Base-by-base conservation (phyloP, 2,113 vertebrate genomes). In the Hippolais icterina region DNA sequence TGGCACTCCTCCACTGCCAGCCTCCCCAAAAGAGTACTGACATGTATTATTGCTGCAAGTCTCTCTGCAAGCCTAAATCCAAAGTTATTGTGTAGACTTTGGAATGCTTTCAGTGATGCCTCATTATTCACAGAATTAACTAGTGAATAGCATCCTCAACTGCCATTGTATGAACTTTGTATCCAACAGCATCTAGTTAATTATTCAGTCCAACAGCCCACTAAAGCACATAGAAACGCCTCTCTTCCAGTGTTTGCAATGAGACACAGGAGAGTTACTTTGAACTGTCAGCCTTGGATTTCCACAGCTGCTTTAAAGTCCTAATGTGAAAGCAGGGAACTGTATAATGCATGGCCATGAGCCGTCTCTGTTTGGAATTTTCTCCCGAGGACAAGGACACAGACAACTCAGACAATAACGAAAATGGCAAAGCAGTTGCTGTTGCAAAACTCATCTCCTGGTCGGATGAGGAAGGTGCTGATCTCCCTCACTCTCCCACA, bases 111-210 rank as follows among this genome's bases (percentile, higher is more conserved):
- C 74, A 79, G 42, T 4, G 6, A 82, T 39, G 57, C 31, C 24
- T 83, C 90, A 74, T 89, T 94, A 85, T 89, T 91, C 78, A 80
- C 66, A 83, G 39, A 85, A 94, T 89, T 87, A 82, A 80, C 65
- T 72, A 72, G 60, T 61, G 69, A 96, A 90, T 35, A 91, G 39
- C 74, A 95, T 53, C 66, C 78, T 89, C 70, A 89, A 68, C 76
- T 44, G 61, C 42, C 33, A 74, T 33, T 72, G 61, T 66, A 42
- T 54, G 78, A 95, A 89, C 66, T 89, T 94, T 80, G 29, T 54
- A 83, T 91, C 66, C 68, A 90, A 91, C 95, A 83, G 29, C 35
- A 46, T 63, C 54, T 72, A 50, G 87, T 93, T 79, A 46, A 90
- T 96, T 95, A 90, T 83, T 89, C 89, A 69, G 41, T 42, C 60